These are phyloP conservation scores for Zapus hudsonius DNA, from an alignment of 2,113 vertebrate genomes.

Conservation along the genomic window DNA sequence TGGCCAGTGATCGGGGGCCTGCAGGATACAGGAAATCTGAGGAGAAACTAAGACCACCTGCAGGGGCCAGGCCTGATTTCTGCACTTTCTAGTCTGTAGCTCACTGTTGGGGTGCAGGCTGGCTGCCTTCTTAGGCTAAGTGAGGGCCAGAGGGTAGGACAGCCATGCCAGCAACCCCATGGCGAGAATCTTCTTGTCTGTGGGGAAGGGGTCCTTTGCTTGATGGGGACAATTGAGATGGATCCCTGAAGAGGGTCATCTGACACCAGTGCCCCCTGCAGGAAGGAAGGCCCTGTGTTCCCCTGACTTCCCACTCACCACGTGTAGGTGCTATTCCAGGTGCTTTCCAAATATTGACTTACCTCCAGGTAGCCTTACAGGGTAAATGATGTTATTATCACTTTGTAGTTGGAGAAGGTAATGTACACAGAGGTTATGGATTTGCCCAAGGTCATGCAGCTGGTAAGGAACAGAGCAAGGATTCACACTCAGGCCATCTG, in stretches of 20 bases:
- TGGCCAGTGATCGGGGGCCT: neutral
- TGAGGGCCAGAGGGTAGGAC: neutral
- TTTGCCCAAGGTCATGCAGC: constrained; percentile 16
- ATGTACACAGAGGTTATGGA: neutral
- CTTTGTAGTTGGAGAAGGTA: neutral
- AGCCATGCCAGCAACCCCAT: neutral
- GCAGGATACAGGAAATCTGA: neutral
- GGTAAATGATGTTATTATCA: neutral
- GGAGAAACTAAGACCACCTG: neutral
- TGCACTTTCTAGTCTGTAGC: neutral
- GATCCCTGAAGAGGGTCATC: neutral
- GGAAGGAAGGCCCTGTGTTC: neutral
- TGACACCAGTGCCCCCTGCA: neutral
- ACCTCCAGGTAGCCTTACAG: neutral
- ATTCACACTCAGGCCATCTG: neutral
- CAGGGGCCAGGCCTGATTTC: neutral
- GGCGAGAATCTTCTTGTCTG: neutral
- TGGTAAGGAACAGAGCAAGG: neutral
- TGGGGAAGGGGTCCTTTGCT: neutral
- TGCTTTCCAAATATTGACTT: constrained; percentile 27
- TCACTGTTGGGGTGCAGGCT: neutral
- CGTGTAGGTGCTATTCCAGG: neutral
- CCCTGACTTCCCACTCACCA: neutral
- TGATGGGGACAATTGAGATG: neutral
- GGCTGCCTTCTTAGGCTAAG: neutral